These are phyloP conservation scores for Helogale parvula DNA, from an alignment of 2,113 vertebrate species.

Conservation along the genomic window DNA sequence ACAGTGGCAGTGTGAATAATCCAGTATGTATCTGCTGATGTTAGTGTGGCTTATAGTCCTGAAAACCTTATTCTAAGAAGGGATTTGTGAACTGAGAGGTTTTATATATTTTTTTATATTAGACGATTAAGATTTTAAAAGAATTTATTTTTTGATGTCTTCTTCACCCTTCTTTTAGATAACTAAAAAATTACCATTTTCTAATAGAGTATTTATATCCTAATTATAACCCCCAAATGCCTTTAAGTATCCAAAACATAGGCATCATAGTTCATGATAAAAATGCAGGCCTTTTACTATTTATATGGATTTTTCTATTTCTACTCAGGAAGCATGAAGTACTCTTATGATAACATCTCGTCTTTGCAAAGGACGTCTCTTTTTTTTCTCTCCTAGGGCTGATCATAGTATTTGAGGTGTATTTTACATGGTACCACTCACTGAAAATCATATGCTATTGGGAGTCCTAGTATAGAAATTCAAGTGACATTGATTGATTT, in stretches of 20 bases:
- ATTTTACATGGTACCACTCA: slow-evolving; percentile 29
- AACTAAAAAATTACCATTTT: slow-evolving; percentile 35
- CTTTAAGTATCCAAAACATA: slow-evolving; percentile 32
- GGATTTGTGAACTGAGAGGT: background rate
- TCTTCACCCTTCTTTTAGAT: background rate
- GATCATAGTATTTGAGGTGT: slow-evolving; percentile 9
- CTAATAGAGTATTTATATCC: slow-evolving; percentile 12
- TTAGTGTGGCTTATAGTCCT: background rate
- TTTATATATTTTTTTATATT: background rate
- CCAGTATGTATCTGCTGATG: background rate
- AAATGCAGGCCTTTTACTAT: background rate
- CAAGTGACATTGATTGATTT: slow-evolving; percentile 65
- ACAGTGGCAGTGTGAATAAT: background rate
- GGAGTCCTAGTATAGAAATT: slow-evolving; percentile 27
- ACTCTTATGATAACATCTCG: slow-evolving; percentile 3
- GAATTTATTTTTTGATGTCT: background rate
- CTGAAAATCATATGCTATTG: slow-evolving; percentile 30
- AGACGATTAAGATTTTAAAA: background rate
- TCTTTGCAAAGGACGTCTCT: background rate
- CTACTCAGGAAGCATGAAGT: background rate
- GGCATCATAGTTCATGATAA: background rate
- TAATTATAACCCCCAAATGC: background rate
- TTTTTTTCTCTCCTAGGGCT: slow-evolving; percentile 3
- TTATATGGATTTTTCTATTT: slow-evolving; percentile 28
- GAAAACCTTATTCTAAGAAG: background rate